Base-by-base conservation (phyloP, 2,113 vertebrate species). In the Paracanthobrama guichenoti region DNA sequence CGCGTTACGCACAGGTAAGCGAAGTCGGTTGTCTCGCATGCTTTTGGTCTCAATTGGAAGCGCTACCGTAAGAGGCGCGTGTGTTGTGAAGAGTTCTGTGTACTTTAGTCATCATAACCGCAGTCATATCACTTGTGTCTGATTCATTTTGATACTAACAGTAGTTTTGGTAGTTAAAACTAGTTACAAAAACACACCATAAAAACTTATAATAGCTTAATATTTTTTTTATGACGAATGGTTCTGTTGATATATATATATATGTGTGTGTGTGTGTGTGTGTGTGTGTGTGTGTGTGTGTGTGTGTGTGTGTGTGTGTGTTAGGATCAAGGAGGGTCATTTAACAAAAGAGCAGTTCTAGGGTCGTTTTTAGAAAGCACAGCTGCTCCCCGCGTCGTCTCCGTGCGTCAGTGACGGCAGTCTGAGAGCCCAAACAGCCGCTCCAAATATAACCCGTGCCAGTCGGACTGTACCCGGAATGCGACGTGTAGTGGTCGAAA, bases 401-500 rank as follows among this genome's bases (percentile, higher is more conserved):
- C 72, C 12, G 84, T 64, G 69, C 69, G 78, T 75, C 67, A 64
- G n/a, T 67, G 69, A 75, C 71, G 64, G 71, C 59, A 74, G 71
- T 14, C 35, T 48, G 62, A 67, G 64, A 35, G 82, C 75, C 18
- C 73, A 35, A 85, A 48, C 76, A 77, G 73, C 42, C 39, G 14
- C 28, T 42, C 53, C 76, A 83, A 83, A 88, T 86, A 88, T 87
- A 87, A 84, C 73, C 44, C 59, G 64, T 69, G 86, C 75, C 75
- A 22, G 53, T 55, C 53, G 74, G 57, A 64, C 62, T 67, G 39
- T 59, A 28, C 26, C 53, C 28, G 69, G 86, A 83, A 85, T 88
- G 75, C n/a, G 59, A 53, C 78, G n/a, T 35, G 4, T 71, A 31
- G 50, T 67, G 75, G 28, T 67, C 26, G 64, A 71, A 57, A 73